phyloP scores from a whole-genome alignment of 2,113 vertebrate species.

The Pelecanus crispus region DNA sequence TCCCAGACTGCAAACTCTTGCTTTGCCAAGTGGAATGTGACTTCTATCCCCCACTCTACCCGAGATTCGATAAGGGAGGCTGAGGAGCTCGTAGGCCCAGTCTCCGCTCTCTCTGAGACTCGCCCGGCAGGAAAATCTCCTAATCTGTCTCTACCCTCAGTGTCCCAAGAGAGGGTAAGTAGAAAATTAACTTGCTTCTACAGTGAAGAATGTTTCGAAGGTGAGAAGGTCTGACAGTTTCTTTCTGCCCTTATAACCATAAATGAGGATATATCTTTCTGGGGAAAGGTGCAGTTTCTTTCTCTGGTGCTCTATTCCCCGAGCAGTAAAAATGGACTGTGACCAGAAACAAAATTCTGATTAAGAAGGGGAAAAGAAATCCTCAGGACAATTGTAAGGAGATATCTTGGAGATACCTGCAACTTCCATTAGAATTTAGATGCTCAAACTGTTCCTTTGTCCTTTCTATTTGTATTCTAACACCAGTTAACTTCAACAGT shows the following conservation, averaged over 20 bases:
- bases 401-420: not conserved
- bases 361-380: not conserved
- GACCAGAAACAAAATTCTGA: not conserved
- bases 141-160: constrained; percentile 63
- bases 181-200: constrained; percentile 12
- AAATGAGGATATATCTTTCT: not conserved
- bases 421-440: not conserved
- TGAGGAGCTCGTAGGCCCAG: constrained; percentile 63
- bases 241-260: not conserved
- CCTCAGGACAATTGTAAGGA: not conserved
- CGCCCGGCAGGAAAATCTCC: constrained; percentile 59
- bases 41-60: constrained; percentile 53
- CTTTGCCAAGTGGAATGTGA: constrained; percentile 67
- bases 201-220: not conserved
- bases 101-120: constrained; percentile 52
- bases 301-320: not conserved
- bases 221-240: constrained; percentile 13
- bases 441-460: not conserved
- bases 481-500: not conserved
- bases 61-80: constrained; percentile 63
- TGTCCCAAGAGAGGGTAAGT: constrained; percentile 65
- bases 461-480: not conserved
- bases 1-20: constrained; percentile 67
- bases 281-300: not conserved
- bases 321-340: not conserved